Evolutionary conservation across 2,113 vertebrate species (phyloP).

Genomic region (Ophiodon elongatus): DNA sequence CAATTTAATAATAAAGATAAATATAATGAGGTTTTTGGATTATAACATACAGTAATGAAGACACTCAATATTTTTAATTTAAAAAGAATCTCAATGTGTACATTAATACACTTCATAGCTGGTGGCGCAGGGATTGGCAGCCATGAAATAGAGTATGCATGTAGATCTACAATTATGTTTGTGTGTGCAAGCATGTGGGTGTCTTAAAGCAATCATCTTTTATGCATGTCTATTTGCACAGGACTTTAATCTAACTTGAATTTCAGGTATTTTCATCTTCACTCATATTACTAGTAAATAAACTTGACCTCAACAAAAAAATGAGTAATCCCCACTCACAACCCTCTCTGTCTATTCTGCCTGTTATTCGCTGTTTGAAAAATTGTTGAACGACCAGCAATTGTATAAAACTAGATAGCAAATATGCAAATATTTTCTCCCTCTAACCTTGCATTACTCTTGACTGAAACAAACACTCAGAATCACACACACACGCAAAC

Average conservation of each 20-base stretch:
- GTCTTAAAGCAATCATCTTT: constrained; percentile 61
- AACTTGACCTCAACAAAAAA: constrained; percentile 57
- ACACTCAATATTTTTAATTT: constrained; percentile 39
- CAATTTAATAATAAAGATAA: constrained; percentile 24
- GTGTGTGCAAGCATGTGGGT: constrained; percentile 34
- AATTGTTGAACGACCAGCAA: constrained; percentile 39
- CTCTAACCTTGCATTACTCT: constrained; percentile 53
- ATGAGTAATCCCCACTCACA: constrained; percentile 41
- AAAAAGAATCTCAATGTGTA: constrained; percentile 41
- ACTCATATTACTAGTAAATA: constrained; percentile 56
- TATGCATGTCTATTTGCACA: constrained; percentile 52
- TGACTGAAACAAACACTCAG: constrained; percentile 46
- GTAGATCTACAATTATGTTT: constrained; percentile 36
- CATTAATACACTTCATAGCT: constrained; percentile 38
- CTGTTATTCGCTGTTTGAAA: constrained; percentile 37
- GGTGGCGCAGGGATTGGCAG: constrained; percentile 3
- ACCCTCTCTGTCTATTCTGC: neutral
- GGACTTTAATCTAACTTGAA: constrained; percentile 39
- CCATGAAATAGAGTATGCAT: constrained; percentile 21
- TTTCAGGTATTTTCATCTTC: constrained; percentile 55
- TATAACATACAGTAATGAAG: constrained; percentile 22
- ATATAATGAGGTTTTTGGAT: constrained; percentile 21
- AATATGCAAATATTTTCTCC: constrained; percentile 59
- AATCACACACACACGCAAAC: neutral
- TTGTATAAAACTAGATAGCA: constrained; percentile 46